Evolutionary conservation across 1,140 invertebrate species (phyloP).

Genomic region (Tetragonula clypearis): DNA sequence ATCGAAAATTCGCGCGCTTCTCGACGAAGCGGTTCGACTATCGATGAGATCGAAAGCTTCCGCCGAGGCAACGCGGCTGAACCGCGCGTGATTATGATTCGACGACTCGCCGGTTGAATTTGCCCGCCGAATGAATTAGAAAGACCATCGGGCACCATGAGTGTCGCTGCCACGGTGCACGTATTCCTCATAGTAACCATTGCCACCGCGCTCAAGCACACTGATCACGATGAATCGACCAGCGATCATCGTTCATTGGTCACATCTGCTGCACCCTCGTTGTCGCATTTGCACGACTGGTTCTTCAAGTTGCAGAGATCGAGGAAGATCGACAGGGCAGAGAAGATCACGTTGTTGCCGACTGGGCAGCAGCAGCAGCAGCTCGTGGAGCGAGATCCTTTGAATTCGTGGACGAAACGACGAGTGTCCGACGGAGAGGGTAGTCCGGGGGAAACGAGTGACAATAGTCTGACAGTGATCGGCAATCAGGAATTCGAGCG

Average conservation of each 20-base stretch:
- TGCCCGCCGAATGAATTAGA: background rate
- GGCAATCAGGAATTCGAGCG: background rate
- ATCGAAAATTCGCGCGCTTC: background rate
- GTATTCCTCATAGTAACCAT: conserved; percentile 46
- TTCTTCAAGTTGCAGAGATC: background rate
- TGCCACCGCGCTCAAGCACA: conserved; percentile 19
- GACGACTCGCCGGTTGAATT: background rate
- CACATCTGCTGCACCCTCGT: background rate
- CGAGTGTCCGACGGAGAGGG: too few relatives aligned
- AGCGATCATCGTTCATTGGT: conserved; percentile 7
- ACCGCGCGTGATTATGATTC: background rate
- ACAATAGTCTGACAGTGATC: background rate
- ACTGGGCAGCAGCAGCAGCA: background rate
- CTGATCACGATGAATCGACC: conserved; percentile 28
- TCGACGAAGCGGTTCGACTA: background rate
- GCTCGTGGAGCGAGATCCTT: background rate
- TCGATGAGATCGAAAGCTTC: background rate
- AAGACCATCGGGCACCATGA: conserved; percentile 46
- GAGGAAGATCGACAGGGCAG: background rate
- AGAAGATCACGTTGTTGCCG: background rate
- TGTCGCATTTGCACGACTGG: background rate
- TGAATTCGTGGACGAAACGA: too few relatives aligned
- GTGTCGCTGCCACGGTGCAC: conserved; percentile 22
- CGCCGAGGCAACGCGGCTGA: background rate
- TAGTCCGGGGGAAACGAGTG: background rate